phyloP scores from a whole-genome alignment of 2,113 vertebrate genomes.

The Odontesthes bonariensis region DNA sequence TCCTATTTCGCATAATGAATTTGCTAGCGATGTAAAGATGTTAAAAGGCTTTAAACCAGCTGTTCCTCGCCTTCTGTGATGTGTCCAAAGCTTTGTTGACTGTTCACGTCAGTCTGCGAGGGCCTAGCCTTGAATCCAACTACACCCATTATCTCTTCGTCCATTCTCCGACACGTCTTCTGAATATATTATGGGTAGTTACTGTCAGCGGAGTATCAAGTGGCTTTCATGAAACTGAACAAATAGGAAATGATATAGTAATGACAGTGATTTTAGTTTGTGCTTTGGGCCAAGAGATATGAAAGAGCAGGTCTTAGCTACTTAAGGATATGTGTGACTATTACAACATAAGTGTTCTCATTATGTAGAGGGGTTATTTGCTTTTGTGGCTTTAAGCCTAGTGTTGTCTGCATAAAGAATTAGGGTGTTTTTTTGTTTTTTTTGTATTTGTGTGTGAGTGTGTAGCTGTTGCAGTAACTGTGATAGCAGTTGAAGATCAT shows the following conservation, averaged over 20 bases:
- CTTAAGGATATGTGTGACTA: constrained; percentile 40
- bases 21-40: constrained; percentile 11
- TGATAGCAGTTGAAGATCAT: constrained; percentile 59
- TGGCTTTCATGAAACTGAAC: constrained; percentile 34
- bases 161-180: constrained; percentile 2
- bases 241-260: constrained; percentile 53
- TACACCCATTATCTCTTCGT: constrained; percentile 34
- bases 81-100: constrained; percentile 38
- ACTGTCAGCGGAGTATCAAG: constrained; percentile 18
- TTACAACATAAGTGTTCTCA: constrained; percentile 49
- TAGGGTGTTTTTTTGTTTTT: too few relatives aligned
- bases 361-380: constrained; percentile 65
- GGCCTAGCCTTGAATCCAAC: constrained; percentile 10
- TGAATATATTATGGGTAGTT: constrained; percentile 24
- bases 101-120: constrained; percentile 28
- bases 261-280: constrained; percentile 46
- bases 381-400: constrained; percentile 53
- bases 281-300: constrained; percentile 49
- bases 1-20: constrained; percentile 7
- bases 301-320: constrained; percentile 29
- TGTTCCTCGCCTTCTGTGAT: constrained; percentile 21
- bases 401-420: constrained; percentile 43
- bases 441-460: constrained; percentile 19
- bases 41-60: neutral
- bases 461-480: constrained; percentile 24